Conservation (phyloP, 2,888 invertebrate species). For the Augochlorella aurata region DNA sequence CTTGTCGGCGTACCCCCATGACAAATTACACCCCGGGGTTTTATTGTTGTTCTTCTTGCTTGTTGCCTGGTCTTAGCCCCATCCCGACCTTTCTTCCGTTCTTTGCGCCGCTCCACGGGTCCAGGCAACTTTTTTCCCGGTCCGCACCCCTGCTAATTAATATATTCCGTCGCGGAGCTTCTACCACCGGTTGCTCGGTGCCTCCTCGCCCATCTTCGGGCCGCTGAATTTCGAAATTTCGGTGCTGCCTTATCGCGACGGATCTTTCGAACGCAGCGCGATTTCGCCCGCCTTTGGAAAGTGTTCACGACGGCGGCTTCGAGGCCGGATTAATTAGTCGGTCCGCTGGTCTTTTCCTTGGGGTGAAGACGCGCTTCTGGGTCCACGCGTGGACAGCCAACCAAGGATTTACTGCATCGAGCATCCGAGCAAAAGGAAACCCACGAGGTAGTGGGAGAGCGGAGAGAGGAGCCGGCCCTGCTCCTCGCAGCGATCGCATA, state of each 20-base stretch:
- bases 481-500: conserved; percentile 34
- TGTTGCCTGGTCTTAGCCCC: conserved; percentile 41
- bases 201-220: too few species aligned
- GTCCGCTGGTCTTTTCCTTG: background rate
- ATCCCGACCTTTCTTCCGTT: conserved; percentile 22
- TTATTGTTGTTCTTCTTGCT: conserved; percentile 75
- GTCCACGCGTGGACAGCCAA: conserved; percentile 15
- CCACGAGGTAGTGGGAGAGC: too few species aligned
- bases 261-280: too few species aligned
- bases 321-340: conserved; percentile 3
- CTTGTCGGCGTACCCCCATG: conserved; percentile 67
- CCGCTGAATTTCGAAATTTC: too few species aligned
- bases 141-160: conserved; percentile 60
- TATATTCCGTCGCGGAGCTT: conserved; percentile 59
- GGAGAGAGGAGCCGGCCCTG: background rate
- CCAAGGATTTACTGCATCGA: background rate
- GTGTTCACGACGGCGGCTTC: too few species aligned
- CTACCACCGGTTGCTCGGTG: conserved; percentile 67
- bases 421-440: background rate
- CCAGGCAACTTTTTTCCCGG: conserved; percentile 35
- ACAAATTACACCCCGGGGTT: conserved; percentile 77
- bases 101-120: background rate
- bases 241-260: too few species aligned
- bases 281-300: too few species aligned
- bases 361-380: background rate